A percentile compares a stretch with the other conserved stretches of the same genome.
Conservation (phyloP, 2,888 invertebrate species). For the Tetragnatha montana region DNA sequence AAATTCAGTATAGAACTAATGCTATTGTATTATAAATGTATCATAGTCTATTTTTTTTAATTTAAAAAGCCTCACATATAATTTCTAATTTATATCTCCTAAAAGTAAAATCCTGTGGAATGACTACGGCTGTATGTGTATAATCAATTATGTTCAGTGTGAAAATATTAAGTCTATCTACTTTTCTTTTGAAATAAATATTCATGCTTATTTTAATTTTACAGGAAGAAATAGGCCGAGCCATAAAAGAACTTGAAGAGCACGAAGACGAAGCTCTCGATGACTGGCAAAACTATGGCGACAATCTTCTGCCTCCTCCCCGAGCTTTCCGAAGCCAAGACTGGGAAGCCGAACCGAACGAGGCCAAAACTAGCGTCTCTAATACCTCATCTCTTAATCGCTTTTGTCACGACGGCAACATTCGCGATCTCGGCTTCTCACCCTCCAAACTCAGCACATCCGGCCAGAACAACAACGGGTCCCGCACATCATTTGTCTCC, state of each 20-base stretch:
- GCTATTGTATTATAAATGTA: no score
- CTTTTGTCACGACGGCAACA: conserved; percentile 66
- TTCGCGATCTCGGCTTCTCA: conserved; percentile 24
- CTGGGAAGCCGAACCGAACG: not conserved
- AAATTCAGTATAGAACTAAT: no score
- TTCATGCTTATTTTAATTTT: not conserved
- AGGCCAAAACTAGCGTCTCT: not conserved
- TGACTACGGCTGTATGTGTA: no score
- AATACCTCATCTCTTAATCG: conserved; percentile 36
- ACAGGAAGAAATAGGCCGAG: conserved; percentile 67
- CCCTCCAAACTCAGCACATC: not conserved
- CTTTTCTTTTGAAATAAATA: not conserved
- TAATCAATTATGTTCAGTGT: no score
- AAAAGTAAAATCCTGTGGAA: no score
- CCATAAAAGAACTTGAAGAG: conserved; percentile 59
- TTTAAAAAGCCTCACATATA: no score
- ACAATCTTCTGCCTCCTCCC: conserved; percentile 51
- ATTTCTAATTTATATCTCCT: no score
- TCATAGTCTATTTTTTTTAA: no score
- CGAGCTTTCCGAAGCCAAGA: conserved; percentile 32
- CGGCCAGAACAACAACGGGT: not conserved
- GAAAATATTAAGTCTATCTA: not conserved
- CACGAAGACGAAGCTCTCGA: conserved; percentile 31
- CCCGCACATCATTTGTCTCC: conserved; percentile 47
- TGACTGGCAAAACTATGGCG: conserved; percentile 20